Evolutionary conservation across 2,888 invertebrate species (phyloP).

Genomic region (Trachelus iudaicus): DNA sequence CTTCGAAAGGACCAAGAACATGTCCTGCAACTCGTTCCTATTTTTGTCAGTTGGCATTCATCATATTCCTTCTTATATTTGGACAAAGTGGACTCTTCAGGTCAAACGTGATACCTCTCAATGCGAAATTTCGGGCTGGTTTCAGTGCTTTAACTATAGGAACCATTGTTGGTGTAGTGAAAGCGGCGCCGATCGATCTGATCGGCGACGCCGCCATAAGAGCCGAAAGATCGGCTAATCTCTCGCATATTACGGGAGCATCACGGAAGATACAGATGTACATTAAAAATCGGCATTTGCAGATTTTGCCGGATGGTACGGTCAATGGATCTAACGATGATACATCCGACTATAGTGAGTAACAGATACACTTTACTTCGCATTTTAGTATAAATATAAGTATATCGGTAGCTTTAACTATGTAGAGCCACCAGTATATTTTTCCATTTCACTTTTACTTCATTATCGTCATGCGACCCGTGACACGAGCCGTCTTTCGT

Average conservation of each 20-base stretch:
- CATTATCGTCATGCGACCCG: background rate
- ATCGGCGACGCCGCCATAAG: conserved; percentile 60
- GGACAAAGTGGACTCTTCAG: conserved; percentile 45
- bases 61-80: conserved; percentile 50
- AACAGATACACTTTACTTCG: conserved; percentile 10
- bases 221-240: conserved; percentile 82
- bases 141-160: conserved; percentile 50
- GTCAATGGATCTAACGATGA: conserved; percentile 86
- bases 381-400: background rate
- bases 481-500: background rate
- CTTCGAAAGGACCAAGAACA: conserved; percentile 16
- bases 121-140: conserved; percentile 26
- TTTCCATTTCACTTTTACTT: background rate
- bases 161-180: conserved; percentile 45
- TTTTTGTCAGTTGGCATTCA: conserved; percentile 41
- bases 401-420: background rate
- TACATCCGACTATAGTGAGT: conserved; percentile 88
- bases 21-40: conserved; percentile 36
- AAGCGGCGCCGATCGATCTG: conserved; percentile 47
- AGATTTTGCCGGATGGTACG: conserved; percentile 85
- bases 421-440: background rate
- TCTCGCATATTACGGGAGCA: conserved; percentile 83
- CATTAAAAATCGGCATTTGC: conserved; percentile 85
- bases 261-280: conserved; percentile 85
- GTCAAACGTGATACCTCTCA: conserved; percentile 29